Evolutionary conservation across 2,797 vertebrate species (phyloP).

Genomic region (Spinibarbus caldwelli): DNA sequence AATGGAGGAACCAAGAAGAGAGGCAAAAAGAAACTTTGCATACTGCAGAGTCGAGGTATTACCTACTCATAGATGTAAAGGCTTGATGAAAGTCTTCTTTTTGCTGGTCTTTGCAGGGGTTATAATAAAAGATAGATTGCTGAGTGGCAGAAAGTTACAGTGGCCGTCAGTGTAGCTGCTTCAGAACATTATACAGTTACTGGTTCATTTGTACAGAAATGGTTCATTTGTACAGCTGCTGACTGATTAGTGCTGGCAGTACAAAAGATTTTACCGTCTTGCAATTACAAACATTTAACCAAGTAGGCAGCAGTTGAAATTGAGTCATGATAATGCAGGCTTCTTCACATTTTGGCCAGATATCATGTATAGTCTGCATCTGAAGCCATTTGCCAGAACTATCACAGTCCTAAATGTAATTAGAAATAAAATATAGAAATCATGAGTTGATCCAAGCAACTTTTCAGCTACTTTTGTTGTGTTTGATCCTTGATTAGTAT

Average conservation of each 20-base stretch:
- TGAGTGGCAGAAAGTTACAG: not conserved
- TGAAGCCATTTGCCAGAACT: not conserved
- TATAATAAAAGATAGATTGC: slow-evolving; percentile 15
- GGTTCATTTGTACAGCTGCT: slow-evolving; percentile 12
- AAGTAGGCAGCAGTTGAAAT: not conserved
- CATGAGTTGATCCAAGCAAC: not conserved
- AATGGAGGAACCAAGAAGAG: not conserved
- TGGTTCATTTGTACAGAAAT: too few species aligned
- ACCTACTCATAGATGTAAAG: not conserved
- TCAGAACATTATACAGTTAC: slow-evolving; percentile 7
- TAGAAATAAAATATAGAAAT: not conserved
- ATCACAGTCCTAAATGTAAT: not conserved
- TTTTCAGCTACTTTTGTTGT: not conserved
- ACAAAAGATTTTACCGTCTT: not conserved
- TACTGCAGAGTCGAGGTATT: not conserved
- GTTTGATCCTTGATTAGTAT: not conserved
- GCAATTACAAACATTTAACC: not conserved
- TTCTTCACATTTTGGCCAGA: not conserved
- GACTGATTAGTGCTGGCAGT: not conserved
- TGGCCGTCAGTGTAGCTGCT: not conserved
- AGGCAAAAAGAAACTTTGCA: not conserved
- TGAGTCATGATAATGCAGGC: not conserved
- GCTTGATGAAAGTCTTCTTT: not conserved
- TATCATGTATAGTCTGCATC: not conserved
- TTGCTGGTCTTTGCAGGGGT: not conserved